These are phyloP conservation scores for Alethe castanea DNA, from an alignment of 2,113 vertebrate species.

Conservation along the genomic window DNA sequence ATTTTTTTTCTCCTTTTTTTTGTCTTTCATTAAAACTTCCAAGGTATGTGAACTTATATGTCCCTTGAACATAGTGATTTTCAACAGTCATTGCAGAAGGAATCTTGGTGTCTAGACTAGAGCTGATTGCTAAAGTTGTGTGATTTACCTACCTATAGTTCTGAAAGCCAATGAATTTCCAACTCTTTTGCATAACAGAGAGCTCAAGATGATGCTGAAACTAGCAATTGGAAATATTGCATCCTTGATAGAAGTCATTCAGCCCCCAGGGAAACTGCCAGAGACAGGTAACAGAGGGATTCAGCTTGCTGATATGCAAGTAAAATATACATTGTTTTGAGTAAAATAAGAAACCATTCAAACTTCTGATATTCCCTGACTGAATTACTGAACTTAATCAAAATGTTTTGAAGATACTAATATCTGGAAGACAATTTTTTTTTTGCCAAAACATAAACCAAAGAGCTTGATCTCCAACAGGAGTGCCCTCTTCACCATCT, in stretches of 20 bases:
- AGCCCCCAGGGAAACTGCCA: background rate
- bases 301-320: background rate
- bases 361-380: background rate
- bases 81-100: background rate
- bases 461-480: background rate
- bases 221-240: background rate
- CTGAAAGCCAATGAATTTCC: background rate
- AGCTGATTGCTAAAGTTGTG: background rate
- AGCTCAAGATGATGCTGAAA: background rate
- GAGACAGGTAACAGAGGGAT: background rate
- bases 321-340: background rate
- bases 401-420: background rate
- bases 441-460: background rate
- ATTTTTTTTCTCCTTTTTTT: background rate
- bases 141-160: background rate
- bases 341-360: background rate
- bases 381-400: background rate
- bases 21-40: background rate
- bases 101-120: background rate
- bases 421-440: background rate
- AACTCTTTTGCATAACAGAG: background rate
- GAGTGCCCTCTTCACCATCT: background rate
- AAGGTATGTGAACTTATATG: background rate
- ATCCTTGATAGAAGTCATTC: background rate
- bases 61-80: background rate